Evolutionary conservation across 2,113 vertebrate species (phyloP), one percentile per base, ranked within the genome.

Genomic region (Pelusios castaneus): DNA sequence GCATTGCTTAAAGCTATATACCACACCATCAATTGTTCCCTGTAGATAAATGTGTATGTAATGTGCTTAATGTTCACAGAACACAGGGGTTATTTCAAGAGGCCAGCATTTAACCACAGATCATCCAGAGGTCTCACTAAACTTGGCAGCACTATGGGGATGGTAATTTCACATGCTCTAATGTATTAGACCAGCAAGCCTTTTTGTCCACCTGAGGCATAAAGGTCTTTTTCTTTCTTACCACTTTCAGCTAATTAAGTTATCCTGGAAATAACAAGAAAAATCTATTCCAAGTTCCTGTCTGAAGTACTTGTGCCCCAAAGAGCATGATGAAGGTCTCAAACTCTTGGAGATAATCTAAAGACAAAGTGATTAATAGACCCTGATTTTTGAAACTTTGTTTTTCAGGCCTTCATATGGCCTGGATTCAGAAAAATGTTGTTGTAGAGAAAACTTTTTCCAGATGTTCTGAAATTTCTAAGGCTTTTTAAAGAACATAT

Each of bases 31-130:
- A 60, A 5, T 82, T 89, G 63, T 41, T 73, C 79, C 82, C 54
- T 47, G 9, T 75, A 14, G 43, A 43, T 29, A 22, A 31, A 27
- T 47, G 12, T 84, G 16, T 47, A 54, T 86, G 56, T 91, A 31
- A 0, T 56, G 51, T 45, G 21, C 80, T 95, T 90, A 85, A 73
- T 82, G 73, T 47, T 93, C 91, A 84, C 34, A 86, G 82, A 89
- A 84, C 89, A 52, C 81, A 84, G 63, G 73, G 75, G 80, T 93
- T 94, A 41, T 85, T 96, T 91, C 82, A 67, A 80, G 94, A 88
- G 91, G 91, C 70, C 29, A 70, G 88, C 31, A 82, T 96, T 92
- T 89, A 94, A 91, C 84, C 75, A 88, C 8, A 67, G 80, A 3
- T 85, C 55, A 38, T 55, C 70, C 60, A n/a, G 91, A 88, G 84